A percentile compares a stretch with the other conserved stretches of the same genome.
Conservation (phyloP, 53 echinoderm and acorn worm genomes). For the Luidia sarsii region DNA sequence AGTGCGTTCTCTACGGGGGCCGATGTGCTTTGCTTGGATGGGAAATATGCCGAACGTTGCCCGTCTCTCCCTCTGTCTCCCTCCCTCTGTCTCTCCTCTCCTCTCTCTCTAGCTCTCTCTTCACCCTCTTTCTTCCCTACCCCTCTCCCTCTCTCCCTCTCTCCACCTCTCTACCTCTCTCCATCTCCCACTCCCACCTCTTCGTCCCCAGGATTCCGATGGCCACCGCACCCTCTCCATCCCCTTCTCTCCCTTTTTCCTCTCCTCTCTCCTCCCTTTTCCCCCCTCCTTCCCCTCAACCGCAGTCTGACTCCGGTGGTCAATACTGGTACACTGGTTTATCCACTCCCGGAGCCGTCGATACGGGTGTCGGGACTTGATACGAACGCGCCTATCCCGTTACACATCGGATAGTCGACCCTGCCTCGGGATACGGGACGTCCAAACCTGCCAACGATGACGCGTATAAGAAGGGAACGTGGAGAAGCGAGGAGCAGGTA, state of each 20-base stretch:
- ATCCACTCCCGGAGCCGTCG: conserved; percentile 9
- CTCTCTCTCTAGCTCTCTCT: too few species aligned
- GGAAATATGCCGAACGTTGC: too few species aligned
- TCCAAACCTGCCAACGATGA: conserved; percentile 12
- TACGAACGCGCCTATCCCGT: conserved; percentile 40
- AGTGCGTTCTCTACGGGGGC: too few species aligned
- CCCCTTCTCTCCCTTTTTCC: not conserved
- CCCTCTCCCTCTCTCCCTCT: too few species aligned
- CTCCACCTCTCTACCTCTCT: too few species aligned
- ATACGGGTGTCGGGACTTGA: conserved; percentile 47
- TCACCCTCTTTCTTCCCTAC: too few species aligned
- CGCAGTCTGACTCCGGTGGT: conserved; percentile 30
- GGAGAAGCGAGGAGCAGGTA: not conserved
- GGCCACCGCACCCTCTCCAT: not conserved
- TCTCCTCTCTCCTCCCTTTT: not conserved
- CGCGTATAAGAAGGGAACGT: not conserved
- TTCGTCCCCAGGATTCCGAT: not conserved
- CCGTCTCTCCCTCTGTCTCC: too few species aligned
- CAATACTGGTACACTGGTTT: conserved; percentile 48
- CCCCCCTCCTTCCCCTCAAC: not conserved
- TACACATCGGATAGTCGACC: conserved; percentile 40
- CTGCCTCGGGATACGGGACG: conserved; percentile 27
- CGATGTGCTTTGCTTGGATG: too few species aligned
- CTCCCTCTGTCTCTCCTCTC: too few species aligned
- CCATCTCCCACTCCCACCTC: not conserved